Conservation (phyloP, 2,888 invertebrate genomes). For the Eupithecia tripunctaria region DNA sequence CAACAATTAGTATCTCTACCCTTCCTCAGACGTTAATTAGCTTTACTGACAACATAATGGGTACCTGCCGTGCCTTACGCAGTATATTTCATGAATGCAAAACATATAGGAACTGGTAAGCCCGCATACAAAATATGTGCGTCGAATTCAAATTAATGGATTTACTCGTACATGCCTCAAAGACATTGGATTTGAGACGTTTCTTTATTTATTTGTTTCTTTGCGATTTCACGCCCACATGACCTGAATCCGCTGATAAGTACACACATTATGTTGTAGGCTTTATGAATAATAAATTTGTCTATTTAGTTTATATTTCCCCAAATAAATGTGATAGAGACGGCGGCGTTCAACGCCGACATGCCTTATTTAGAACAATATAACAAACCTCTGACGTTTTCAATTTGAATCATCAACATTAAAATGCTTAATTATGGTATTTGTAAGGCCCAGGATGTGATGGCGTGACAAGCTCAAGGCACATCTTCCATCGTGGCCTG, state of each 20-base stretch:
- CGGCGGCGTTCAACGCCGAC: no score
- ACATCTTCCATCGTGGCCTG: no score
- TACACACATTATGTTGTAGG: neutral
- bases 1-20: neutral
- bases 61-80: constrained; percentile 2
- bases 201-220: constrained; percentile 13
- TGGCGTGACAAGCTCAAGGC: no score
- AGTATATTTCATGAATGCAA: constrained; percentile 12
- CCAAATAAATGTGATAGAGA: neutral
- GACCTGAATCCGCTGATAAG: neutral
- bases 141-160: constrained; percentile 37
- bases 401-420: neutral
- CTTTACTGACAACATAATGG: constrained; percentile 12
- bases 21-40: constrained; percentile 10
- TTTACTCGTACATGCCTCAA: constrained; percentile 29
- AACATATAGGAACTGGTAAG: constrained; percentile 5
- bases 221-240: neutral
- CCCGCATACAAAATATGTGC: constrained; percentile 15
- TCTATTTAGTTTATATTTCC: neutral
- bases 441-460: no score
- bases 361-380: no score
- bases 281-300: neutral
- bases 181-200: constrained; percentile 28
- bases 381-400: neutral
- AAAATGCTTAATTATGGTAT: no score